These are phyloP conservation scores for Pantherophis guttatus DNA, from an alignment of 2,113 vertebrate species.

Conservation along the genomic window DNA sequence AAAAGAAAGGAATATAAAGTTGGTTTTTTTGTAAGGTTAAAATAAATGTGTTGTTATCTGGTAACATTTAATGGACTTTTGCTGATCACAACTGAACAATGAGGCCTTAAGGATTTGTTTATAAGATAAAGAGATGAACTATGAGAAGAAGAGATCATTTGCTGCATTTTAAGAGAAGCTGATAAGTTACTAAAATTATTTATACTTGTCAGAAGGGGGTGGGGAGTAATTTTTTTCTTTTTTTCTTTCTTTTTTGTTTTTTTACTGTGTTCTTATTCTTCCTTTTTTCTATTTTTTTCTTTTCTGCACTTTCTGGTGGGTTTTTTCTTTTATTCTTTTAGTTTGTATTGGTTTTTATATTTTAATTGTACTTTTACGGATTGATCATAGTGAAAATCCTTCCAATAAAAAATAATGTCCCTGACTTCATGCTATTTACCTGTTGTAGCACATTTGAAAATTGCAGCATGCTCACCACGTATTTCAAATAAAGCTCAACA, in stretches of 20 bases:
- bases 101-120: neutral
- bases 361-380: neutral
- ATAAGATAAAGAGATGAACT: neutral
- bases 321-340: neutral
- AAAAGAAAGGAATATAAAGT: neutral
- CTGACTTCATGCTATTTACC: neutral
- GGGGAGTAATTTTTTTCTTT: neutral
- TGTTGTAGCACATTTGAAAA: neutral
- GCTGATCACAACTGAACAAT: neutral
- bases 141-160: neutral
- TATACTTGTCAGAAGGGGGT: neutral
- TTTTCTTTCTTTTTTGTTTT: neutral
- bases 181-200: neutral
- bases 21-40: neutral
- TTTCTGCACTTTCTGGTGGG: neutral
- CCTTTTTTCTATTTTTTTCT: neutral
- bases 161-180: neutral
- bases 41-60: neutral
- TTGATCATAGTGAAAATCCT: neutral
- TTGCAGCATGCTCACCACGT: neutral
- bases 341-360: neutral
- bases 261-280: neutral
- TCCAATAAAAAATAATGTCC: neutral
- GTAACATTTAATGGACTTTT: neutral
- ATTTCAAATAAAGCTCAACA: neutral